Conservation (phyloP, 2,888 invertebrate genomes). For the Ennomos quercinarius region DNA sequence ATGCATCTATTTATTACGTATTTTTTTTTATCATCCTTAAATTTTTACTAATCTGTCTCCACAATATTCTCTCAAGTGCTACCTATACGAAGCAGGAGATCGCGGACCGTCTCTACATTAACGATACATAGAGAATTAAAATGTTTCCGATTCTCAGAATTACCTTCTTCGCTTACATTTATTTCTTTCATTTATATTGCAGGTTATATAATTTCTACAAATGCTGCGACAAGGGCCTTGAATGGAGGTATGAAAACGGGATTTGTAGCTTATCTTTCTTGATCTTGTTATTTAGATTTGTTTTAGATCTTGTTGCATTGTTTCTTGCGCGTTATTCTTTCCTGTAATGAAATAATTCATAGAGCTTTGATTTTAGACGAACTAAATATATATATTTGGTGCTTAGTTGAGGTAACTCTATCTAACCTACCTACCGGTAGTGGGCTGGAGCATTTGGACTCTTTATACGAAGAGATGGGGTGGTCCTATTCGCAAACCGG, state of each 20-base stretch:
- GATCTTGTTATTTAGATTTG: neutral
- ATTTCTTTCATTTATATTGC: conserved; percentile 2
- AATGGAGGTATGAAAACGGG: neutral
- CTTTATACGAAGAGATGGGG: too few relatives aligned
- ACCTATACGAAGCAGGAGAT: conserved; percentile 16
- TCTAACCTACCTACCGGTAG: too few relatives aligned
- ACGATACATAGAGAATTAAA: conserved; percentile 44
- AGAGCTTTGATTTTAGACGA: too few relatives aligned
- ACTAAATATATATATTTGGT: too few relatives aligned
- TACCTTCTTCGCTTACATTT: conserved; percentile 28
- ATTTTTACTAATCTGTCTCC: conserved; percentile 27
- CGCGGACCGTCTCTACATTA: conserved; percentile 35
- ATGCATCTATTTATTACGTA: too few relatives aligned
- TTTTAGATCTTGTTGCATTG: too few relatives aligned
- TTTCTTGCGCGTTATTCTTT: too few relatives aligned
- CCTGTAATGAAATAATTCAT: too few relatives aligned
- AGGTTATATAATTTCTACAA: neutral
- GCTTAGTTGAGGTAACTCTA: too few relatives aligned
- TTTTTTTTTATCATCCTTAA: too few relatives aligned
- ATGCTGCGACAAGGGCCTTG: neutral
- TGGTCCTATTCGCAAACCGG: too few relatives aligned
- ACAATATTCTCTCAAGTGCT: neutral
- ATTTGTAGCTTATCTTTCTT: neutral
- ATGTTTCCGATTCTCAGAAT: conserved; percentile 40
- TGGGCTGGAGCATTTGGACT: too few relatives aligned